Evolutionary conservation across 2,113 vertebrate genomes (phyloP).

Genomic region (Noctilio leporinus): DNA sequence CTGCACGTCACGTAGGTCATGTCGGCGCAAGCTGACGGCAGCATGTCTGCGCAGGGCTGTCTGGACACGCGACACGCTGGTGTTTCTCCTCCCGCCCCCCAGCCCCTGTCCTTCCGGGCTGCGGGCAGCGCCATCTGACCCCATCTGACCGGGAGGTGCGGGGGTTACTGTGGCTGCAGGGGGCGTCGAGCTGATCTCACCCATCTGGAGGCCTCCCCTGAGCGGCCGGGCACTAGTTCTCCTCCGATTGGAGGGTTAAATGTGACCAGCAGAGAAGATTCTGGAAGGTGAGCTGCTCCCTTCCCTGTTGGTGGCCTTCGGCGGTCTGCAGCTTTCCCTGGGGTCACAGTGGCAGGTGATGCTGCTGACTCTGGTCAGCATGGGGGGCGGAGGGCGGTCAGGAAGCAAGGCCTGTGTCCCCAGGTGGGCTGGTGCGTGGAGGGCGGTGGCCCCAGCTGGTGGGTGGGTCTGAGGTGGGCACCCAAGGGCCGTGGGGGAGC

Average conservation of each 20-base stretch:
- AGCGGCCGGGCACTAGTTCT: not conserved
- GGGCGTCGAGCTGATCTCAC: accelerated
- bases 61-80: not conserved
- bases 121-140: accelerated
- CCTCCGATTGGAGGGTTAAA: not conserved
- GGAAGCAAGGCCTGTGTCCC: not conserved
- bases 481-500: not conserved
- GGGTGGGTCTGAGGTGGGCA: accelerated
- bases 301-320: not conserved
- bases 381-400: not conserved
- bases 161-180: too few relatives aligned
- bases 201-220: accelerated
- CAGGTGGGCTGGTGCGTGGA: not conserved
- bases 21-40: accelerated
- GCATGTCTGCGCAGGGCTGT: too few relatives aligned
- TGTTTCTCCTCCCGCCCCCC: too few relatives aligned
- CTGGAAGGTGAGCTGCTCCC: not conserved
- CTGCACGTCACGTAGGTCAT: accelerated
- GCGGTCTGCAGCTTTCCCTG: accelerated
- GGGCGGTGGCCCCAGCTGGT: not conserved
- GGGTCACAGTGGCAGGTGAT: not conserved
- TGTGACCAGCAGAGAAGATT: not conserved
- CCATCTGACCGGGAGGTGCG: accelerated
- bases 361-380: not conserved
- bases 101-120: not conserved